Evolutionary conservation across 1,140 invertebrate species (phyloP), one percentile per base, ranked within the genome.

Genomic region (Hermetia illucens): DNA sequence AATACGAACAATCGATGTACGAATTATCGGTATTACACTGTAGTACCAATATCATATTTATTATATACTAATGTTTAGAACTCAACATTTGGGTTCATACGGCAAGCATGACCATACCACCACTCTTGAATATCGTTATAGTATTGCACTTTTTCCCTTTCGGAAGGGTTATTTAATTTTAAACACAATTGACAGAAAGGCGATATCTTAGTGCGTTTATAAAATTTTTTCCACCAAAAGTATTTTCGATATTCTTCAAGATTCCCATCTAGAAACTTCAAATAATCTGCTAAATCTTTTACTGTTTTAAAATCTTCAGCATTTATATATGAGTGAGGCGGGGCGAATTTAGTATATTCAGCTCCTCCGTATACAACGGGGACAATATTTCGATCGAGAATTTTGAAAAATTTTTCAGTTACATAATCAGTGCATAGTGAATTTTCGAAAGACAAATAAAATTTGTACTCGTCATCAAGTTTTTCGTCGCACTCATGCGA

Each of bases 391-490:
- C 49, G 44, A 19, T 45, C 36, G n/a, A 67, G 36, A 0, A 49
- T 45, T 4, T 42, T 51, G 44, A 62, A 75, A 5, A 77, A 59
- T 46, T 74, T 74, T 46, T 74, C 72, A 2, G 72, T 74, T 2
- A 74, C 53, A 44, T 74, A 74, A 43, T 73, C 72, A 4, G 44
- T 52, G 43, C 66, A 68, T 2, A 61, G 40, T 4, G 66, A 62
- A 45, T 79, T 78, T 49, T 79, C 75, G 29, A 75, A 74, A 0
- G 74, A 56, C 35, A 78, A 48, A 49, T 77, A 77, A 49, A 77
- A 79, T 44, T 66, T 67, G 51, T 79, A 79, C 4, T 63, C 46
- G 4, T 54, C 48, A 43, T 62, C 53, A 9, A 74, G 41, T 44
- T 58, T 51, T 3, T 59, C 40, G 21, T 64, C 65, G 27, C 65